Conservation (phyloP, 2,888 invertebrate species). For the Dicycla oo region DNA sequence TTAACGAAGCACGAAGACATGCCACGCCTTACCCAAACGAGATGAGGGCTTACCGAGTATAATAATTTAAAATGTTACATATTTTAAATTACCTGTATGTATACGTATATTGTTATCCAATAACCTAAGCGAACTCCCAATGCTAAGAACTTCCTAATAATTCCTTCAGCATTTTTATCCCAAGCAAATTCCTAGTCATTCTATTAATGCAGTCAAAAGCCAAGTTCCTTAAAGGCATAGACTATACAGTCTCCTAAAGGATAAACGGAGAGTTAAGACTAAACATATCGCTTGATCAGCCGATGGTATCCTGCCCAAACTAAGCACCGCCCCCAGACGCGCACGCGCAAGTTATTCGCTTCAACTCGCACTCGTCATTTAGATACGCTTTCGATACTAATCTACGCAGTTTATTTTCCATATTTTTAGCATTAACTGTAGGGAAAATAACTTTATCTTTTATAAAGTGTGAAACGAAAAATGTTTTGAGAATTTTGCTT, state of each 20-base stretch:
- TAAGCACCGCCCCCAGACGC: constrained; percentile 56
- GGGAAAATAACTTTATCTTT: constrained; percentile 14
- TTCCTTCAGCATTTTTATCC: constrained; percentile 33
- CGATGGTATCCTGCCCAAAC: constrained; percentile 60
- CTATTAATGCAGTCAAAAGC: constrained; percentile 33
- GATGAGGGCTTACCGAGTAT: not conserved
- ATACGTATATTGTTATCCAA: not conserved
- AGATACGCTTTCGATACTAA: constrained; percentile 63
- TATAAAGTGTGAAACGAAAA: constrained; percentile 16
- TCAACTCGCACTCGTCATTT: constrained; percentile 58
- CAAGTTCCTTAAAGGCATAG: not conserved
- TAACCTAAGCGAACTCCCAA: not conserved
- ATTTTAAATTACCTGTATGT: not conserved
- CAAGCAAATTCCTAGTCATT: constrained; percentile 26
- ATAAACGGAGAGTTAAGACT: constrained; percentile 37
- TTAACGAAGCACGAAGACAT: constrained; percentile 5
- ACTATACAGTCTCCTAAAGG: constrained; percentile 20
- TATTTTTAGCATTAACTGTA: constrained; percentile 37
- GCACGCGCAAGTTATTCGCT: constrained; percentile 48
- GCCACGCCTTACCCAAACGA: not conserved
- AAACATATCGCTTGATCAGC: constrained; percentile 60
- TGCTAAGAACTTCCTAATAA: constrained; percentile 2
- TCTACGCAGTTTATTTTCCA: constrained; percentile 58
- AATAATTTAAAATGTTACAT: not conserved
- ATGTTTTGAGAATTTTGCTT: not conserved